Evolutionary conservation across 2,797 vertebrate genomes (phyloP), one percentile per base, ranked within the genome.

Genomic region (Melanotaenia parkinsoni): DNA sequence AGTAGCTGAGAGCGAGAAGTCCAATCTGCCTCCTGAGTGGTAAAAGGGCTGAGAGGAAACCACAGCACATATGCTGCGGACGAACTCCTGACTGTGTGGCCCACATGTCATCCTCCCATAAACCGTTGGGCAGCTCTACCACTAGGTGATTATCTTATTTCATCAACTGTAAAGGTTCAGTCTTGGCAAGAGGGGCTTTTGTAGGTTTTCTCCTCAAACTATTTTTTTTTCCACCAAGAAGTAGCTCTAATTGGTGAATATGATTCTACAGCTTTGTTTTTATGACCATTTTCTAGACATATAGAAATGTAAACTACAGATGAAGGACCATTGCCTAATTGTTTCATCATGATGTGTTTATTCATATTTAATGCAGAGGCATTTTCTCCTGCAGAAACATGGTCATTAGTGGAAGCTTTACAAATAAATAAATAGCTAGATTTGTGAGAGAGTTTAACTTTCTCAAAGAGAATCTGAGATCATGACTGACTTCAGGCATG

Each of bases 381-480:
- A 86, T 82, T 89, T 91, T 89, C 89, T 86, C 79, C 79, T 58
- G 58, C 84, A 83, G 85, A 86, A 92, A 86, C 81, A 90, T 64
- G 71, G 81, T 89, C 89, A 94, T 94, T 94, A 93, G 91, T 74
- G 61, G 59, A 63, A 87, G 82, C 80, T 81, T 85, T 74, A 63
- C 78, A 79, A 74, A 88, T 78, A 91, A 86, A 88, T 83, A 94
- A 88, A 91, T 86, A 86, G 81, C 70, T 81, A 86, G 82, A 90
- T 92, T 89, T 92, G 82, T 72, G 74, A 82, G 82, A 88, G 77
- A 74, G 82, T 91, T 91, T 90, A 91, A 87, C 85, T 84, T 80
- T 92, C 91, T 93, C 93, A 95, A 93, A 95, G 92, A 93, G 93
- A 94, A 92, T 94, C 61, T 85, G 37, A 86, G 91, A 94, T 93